A percentile compares a stretch with the other conserved stretches of the same genome.
phyloP scores from a whole-genome alignment of 2,113 vertebrate species.

The Abramis brama region DNA sequence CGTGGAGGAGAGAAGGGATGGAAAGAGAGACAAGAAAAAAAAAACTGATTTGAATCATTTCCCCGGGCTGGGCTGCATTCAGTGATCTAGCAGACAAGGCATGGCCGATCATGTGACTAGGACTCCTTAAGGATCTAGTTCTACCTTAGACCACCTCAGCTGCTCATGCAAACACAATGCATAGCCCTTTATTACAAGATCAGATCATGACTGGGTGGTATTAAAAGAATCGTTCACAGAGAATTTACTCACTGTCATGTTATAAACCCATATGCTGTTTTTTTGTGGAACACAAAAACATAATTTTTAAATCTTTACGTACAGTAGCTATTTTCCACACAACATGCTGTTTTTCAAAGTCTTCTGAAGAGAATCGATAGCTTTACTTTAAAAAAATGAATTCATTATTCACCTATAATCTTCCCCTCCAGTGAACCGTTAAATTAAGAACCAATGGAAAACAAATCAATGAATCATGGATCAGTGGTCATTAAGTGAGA shows the following conservation, averaged over 20 bases:
- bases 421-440: not conserved
- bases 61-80: not conserved
- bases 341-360: not conserved
- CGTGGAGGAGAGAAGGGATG: conserved; percentile 1
- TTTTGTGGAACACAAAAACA: not conserved
- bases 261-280: not conserved
- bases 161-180: conserved; percentile 65
- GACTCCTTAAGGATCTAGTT: conserved; percentile 32
- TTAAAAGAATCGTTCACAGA: not conserved
- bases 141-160: conserved; percentile 60
- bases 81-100: conserved; percentile 18
- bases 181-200: conserved; percentile 79
- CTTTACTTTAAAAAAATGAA: not conserved
- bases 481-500: not conserved
- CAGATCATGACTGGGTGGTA: conserved; percentile 62
- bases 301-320: not conserved
- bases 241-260: not conserved
- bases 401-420: conserved; percentile 2
- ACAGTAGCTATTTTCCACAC: not conserved
- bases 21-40: not conserved
- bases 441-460: not conserved
- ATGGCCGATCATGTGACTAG: conserved; percentile 28
- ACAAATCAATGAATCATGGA: not conserved
- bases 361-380: not conserved
- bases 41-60: not conserved